Evolutionary conservation across 2,113 vertebrate genomes (phyloP).

Genomic region (Lota lota): DNA sequence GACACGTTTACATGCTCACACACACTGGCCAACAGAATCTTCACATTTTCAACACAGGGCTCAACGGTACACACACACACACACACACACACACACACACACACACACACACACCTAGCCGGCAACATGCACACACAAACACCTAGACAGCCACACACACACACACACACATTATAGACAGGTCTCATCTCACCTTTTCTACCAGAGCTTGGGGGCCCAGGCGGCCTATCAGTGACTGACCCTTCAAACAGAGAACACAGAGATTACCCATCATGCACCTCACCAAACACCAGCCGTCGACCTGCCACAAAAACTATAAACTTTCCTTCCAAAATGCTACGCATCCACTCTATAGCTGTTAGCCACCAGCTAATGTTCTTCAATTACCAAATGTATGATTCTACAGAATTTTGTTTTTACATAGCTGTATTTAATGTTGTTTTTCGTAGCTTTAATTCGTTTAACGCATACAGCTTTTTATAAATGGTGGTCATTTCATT

Average conservation of each 20-base stretch:
- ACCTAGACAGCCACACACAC: conserved; percentile 18
- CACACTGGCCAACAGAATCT: not conserved
- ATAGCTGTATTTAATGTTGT: too few species aligned
- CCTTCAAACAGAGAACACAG: conserved; percentile 71
- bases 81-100: too few species aligned
- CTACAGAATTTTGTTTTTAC: too few species aligned
- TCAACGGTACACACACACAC: not conserved
- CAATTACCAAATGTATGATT: too few species aligned
- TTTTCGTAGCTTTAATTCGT: too few species aligned
- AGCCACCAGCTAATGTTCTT: too few species aligned
- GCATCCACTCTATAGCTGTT: too few species aligned
- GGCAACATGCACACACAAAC: conserved; percentile 2
- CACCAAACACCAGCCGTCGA: too few species aligned
- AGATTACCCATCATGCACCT: too few species aligned
- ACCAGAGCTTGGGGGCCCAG: conserved; percentile 87
- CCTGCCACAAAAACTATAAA: too few species aligned
- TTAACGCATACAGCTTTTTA: too few species aligned
- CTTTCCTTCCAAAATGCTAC: conserved; percentile 6
- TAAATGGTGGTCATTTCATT: not conserved
- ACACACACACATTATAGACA: conserved; percentile 49
- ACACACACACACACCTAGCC: not conserved
- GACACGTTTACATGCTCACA: not conserved
- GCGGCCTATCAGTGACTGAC: conserved; percentile 93
- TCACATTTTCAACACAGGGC: too few species aligned
- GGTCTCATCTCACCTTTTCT: conserved; percentile 96